Conservation (phyloP, 2,113 vertebrate genomes). For the Varanus salvator region DNA sequence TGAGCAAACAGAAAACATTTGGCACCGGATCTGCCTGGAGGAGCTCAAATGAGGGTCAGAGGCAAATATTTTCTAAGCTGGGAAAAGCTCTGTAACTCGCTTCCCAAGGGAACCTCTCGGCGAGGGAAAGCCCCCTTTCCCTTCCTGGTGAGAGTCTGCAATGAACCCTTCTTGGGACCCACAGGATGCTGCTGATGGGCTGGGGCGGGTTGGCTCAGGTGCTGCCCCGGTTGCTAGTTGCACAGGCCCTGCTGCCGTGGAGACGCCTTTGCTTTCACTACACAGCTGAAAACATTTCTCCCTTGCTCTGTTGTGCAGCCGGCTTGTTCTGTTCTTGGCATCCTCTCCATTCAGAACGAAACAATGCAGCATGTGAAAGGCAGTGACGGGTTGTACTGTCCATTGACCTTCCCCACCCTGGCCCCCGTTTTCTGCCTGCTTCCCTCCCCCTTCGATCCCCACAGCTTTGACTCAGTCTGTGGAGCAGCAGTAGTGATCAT, state of each 20-base stretch:
- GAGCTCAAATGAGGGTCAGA: neutral
- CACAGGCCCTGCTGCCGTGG: constrained; percentile 26
- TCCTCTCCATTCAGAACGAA: neutral
- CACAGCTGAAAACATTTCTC: constrained; percentile 23
- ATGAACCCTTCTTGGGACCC: neutral
- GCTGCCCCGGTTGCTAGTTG: constrained; percentile 20
- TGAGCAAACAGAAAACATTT: neutral
- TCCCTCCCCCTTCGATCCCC: neutral
- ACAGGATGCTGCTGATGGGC: neutral
- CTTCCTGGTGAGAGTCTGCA: neutral
- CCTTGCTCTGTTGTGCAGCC: constrained; percentile 19
- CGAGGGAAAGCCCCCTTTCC: no score
- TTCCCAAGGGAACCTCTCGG: neutral
- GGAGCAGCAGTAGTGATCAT: neutral
- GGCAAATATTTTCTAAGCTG: neutral
- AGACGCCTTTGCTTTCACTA: constrained; percentile 39
- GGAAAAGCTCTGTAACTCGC: neutral
- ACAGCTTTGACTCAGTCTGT: neutral
- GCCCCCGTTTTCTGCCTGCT: neutral
- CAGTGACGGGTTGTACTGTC: constrained; percentile 17
- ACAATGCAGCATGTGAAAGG: constrained; percentile 36
- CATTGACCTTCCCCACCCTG: constrained; percentile 20
- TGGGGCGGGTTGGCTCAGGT: neutral
- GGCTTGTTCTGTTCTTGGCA: constrained; percentile 42
- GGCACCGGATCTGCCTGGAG: neutral